Percentiles rank a stretch among this genome's conserved stretches.
These are phyloP conservation scores for Cataglyphis hispanica DNA, from an alignment of 1,140 invertebrate species.

Conservation along the genomic window DNA sequence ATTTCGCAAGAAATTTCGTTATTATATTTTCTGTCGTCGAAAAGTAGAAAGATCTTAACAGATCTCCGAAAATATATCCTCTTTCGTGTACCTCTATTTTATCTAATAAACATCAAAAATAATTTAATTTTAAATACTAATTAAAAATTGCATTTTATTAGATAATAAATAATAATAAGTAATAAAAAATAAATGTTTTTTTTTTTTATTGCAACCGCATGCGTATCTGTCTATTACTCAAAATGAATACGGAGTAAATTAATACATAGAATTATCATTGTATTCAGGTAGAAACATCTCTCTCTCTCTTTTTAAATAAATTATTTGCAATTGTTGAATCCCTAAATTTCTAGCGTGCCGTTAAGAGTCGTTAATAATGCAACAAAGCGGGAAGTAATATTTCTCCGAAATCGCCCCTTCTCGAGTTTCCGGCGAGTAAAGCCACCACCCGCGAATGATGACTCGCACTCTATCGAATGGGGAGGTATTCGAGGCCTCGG, in stretches of 20 bases:
- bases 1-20: neutral
- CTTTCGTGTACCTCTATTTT: too few relatives aligned
- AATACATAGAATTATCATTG: neutral
- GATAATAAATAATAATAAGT: neutral
- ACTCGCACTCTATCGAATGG: constrained; percentile 46
- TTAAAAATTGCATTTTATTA: neutral
- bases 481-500: neutral
- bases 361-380: neutral
- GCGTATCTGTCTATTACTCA: neutral
- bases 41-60: neutral
- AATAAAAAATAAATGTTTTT: neutral
- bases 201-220: neutral
- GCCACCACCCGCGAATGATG: neutral
- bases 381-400: neutral
- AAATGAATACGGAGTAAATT: neutral
- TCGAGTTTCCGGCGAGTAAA: neutral
- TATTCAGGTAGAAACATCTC: neutral
- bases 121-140: neutral
- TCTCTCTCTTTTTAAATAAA: neutral
- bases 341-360: neutral
- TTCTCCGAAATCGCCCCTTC: neutral
- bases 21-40: neutral
- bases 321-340: neutral
- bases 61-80: neutral
- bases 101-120: too few relatives aligned